A percentile compares a stretch with the other conserved stretches of the same genome.
These are phyloP conservation scores for Lacerta agilis DNA, from an alignment of 2,797 vertebrate genomes.

Conservation along the genomic window DNA sequence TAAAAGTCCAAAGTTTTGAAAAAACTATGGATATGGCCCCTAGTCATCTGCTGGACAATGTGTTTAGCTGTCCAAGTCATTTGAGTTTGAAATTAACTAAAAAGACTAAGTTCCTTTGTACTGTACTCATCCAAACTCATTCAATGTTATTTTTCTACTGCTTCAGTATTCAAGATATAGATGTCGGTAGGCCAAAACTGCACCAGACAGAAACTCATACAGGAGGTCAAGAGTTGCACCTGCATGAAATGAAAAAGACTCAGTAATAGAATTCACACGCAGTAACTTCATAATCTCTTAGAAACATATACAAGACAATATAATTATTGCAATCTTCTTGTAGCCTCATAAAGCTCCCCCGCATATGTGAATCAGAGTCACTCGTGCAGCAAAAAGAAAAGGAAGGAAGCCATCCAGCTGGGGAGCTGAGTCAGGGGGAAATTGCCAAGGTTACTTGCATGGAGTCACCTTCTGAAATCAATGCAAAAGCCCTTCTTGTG, in stretches of 20 bases:
- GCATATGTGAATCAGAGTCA: constrained; percentile 31
- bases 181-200: not conserved
- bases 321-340: constrained; percentile 54
- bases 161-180: not conserved
- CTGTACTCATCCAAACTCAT: not conserved
- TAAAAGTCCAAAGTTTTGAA: no score
- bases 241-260: not conserved
- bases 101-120: not conserved
- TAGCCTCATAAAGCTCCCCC: constrained; percentile 44
- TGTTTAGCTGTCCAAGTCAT: no score
- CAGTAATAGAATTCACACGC: constrained; percentile 29
- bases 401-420: constrained; percentile 20
- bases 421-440: not conserved
- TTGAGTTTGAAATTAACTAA: not conserved
- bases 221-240: not conserved
- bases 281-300: constrained; percentile 25
- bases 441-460: constrained; percentile 36
- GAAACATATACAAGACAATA: constrained; percentile 13
- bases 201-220: not conserved
- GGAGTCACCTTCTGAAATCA: constrained; percentile 50
- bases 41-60: no score
- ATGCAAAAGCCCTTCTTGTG: constrained; percentile 12
- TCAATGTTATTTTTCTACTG: not conserved
- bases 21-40: no score
- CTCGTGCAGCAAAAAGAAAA: not conserved